Percentiles rank a stretch among this genome's conserved stretches.
These are phyloP conservation scores for Notolabrus celidotus DNA, from an alignment of 2,797 vertebrate species.

Conservation along the genomic window DNA sequence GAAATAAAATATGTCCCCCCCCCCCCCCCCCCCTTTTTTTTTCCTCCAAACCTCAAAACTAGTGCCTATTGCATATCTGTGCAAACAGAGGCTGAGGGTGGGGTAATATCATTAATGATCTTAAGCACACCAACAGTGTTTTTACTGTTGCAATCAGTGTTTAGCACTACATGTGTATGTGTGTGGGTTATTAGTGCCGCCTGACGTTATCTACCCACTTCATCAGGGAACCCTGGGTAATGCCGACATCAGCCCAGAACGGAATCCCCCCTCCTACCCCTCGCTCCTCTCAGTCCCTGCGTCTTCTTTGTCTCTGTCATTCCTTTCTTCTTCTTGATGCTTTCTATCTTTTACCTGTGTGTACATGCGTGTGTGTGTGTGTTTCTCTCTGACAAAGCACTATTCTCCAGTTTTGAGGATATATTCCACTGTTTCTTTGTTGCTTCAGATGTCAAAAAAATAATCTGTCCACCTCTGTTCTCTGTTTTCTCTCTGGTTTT, in stretches of 20 bases:
- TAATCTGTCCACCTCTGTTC: not conserved
- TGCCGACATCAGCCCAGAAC: constrained; percentile 60
- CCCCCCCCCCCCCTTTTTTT: constrained; percentile 8
- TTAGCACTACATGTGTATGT: constrained; percentile 14
- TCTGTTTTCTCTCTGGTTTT: constrained; percentile 4
- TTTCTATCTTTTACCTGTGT: constrained; percentile 40
- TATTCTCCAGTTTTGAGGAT: constrained; percentile 4
- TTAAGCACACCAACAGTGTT: constrained; percentile 17
- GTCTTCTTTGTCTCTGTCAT: constrained; percentile 68
- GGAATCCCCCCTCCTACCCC: constrained; percentile 38
- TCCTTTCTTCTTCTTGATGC: constrained; percentile 39
- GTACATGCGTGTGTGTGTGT: constrained; percentile 9
- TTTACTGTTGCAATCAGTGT: constrained; percentile 34
- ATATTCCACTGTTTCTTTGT: constrained; percentile 32
- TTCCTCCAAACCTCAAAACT: no score
- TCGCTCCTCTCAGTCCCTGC: constrained; percentile 24
- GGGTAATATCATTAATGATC: constrained; percentile 21
- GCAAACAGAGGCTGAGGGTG: no score
- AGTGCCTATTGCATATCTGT: no score
- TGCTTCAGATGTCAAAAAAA: constrained; percentile 28
- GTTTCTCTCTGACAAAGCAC: constrained; percentile 16
- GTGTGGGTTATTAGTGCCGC: constrained; percentile 33
- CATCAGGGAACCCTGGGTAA: constrained; percentile 56
- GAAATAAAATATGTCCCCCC: no score
- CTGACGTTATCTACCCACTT: constrained; percentile 66